These are phyloP conservation scores for Sarcoramphus papa DNA, from an alignment of 2,797 vertebrate genomes.

Conservation along the genomic window DNA sequence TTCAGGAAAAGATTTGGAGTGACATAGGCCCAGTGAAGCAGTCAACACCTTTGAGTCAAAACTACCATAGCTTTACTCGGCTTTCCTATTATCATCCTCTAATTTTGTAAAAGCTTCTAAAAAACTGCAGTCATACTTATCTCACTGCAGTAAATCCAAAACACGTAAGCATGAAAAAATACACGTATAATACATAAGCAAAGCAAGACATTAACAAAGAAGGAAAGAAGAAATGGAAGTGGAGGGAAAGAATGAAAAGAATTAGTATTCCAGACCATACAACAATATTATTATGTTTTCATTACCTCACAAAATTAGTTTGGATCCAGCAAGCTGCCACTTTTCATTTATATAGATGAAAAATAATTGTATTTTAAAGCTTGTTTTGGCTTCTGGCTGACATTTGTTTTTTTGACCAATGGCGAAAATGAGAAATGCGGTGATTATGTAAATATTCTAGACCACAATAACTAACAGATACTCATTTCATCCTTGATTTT, in stretches of 20 bases:
- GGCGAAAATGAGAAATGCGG: not conserved
- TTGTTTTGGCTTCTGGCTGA: not conserved
- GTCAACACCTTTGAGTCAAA: not conserved
- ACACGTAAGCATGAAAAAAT: not conserved
- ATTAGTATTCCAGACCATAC: not conserved
- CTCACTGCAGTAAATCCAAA: not conserved
- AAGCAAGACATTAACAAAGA: not conserved
- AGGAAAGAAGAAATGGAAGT: not conserved
- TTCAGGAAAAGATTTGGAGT: not conserved
- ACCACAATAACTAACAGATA: not conserved
- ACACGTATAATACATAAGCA: not conserved
- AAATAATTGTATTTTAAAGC: not conserved
- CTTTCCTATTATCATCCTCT: not conserved
- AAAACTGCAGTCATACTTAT: rapidly evolving
- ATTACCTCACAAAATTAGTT: not conserved
- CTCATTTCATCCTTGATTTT: not conserved
- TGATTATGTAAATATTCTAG: not conserved
- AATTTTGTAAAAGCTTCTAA: not conserved
- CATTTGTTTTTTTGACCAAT: not conserved
- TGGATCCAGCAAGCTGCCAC: not conserved
- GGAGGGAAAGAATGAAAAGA: not conserved
- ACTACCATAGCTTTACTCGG: not conserved
- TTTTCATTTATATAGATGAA: not conserved
- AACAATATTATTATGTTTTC: not conserved
- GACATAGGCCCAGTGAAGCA: not conserved